Evolutionary conservation across 2,797 vertebrate genomes (phyloP).

Genomic region (Hydrolagus colliei): DNA sequence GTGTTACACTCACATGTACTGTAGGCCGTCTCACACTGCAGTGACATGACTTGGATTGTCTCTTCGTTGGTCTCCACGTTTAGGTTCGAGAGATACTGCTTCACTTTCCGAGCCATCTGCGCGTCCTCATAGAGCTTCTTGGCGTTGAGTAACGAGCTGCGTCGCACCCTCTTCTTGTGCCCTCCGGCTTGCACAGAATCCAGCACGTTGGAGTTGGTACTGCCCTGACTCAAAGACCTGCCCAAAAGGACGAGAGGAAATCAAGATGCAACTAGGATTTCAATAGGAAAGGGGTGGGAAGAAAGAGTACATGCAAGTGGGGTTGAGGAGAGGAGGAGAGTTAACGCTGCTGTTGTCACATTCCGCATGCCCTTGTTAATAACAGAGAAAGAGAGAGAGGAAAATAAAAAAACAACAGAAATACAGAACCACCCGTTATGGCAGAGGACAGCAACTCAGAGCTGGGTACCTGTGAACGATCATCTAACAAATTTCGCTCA

Average conservation of each 20-base stretch:
- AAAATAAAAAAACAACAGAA: not conserved
- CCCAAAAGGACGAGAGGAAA: conserved; percentile 27
- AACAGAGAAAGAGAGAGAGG: not conserved
- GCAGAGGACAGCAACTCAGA: not conserved
- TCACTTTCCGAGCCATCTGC: conserved; percentile 92
- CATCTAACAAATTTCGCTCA: too few relatives aligned
- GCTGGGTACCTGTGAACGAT: too few relatives aligned
- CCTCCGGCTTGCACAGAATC: conserved; percentile 78
- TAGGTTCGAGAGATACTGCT: conserved; percentile 88
- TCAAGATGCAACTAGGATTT: conserved; percentile 25
- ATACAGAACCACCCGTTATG: too few relatives aligned
- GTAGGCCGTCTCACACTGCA: conserved; percentile 85
- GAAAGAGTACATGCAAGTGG: conserved; percentile 15
- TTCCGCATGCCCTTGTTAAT: conserved; percentile 10
- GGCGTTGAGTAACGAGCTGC: conserved; percentile 88
- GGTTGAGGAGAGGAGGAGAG: not conserved
- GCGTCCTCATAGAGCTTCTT: conserved; percentile 96
- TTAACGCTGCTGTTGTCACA: conserved; percentile 7
- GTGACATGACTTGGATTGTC: conserved; percentile 79
- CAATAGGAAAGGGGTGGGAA: conserved; percentile 9
- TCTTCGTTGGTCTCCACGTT: conserved; percentile 84
- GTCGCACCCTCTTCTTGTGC: conserved; percentile 84
- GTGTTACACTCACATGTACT: conserved; percentile 65
- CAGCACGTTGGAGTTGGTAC: conserved; percentile 92
- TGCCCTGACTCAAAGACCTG: conserved; percentile 92